Conservation (phyloP, 1,140 invertebrate genomes). For the Zaprionus tsacasi region DNA sequence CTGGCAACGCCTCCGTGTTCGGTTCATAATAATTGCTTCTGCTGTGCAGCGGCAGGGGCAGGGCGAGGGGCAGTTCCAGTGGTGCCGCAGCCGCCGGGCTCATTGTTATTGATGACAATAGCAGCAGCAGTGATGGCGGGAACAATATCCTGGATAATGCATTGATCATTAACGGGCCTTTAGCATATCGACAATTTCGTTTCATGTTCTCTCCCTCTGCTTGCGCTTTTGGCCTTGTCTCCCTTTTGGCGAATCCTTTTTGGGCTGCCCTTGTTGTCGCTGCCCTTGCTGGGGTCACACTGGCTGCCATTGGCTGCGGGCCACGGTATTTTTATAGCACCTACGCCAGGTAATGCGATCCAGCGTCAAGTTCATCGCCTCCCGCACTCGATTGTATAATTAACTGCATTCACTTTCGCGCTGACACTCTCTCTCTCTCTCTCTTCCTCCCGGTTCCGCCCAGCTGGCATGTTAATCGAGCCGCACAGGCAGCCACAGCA, state of each 20-base stretch:
- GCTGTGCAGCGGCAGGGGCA: conserved; percentile 33
- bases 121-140: background rate
- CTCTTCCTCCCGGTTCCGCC: background rate
- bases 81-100: conserved; percentile 23
- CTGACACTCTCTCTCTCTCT: background rate
- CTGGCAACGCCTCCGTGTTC: conserved; percentile 53
- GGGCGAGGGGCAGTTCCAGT: conserved; percentile 20
- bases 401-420: conserved; percentile 63
- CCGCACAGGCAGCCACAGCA: conserved; percentile 12
- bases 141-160: conserved; percentile 48
- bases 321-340: conserved; percentile 56
- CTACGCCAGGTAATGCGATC: conserved; percentile 56
- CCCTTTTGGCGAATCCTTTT: background rate
- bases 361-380: conserved; percentile 64
- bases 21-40: conserved; percentile 65
- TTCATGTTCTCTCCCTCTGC: conserved; percentile 28
- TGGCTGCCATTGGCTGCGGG: conserved; percentile 22
- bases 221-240: background rate
- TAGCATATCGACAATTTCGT: conserved; percentile 34
- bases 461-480: conserved; percentile 17
- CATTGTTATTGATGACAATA: conserved; percentile 64
- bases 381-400: conserved; percentile 50
- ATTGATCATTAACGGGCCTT: conserved; percentile 73
- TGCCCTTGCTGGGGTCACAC: conserved; percentile 16
- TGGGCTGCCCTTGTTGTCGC: background rate